phyloP scores from a whole-genome alignment of 2,797 vertebrate genomes.

The Philypnodon macrostomus region DNA sequence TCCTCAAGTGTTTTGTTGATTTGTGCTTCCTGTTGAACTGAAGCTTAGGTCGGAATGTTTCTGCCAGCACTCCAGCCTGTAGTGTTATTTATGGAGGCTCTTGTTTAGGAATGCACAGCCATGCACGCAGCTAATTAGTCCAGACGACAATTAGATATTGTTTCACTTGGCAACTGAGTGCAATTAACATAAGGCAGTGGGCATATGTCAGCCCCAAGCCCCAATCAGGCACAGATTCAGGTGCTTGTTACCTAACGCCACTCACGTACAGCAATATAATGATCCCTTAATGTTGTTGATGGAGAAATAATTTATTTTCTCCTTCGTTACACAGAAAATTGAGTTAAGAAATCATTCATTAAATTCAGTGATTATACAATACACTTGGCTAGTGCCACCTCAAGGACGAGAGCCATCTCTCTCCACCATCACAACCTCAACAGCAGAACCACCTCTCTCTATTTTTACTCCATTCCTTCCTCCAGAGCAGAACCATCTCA shows the following conservation, averaged over 20 bases:
- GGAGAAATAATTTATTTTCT: slow-evolving; percentile 57
- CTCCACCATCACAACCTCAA: too few species aligned
- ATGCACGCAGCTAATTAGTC: slow-evolving; percentile 96
- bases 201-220: slow-evolving; percentile 88
- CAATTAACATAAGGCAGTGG: slow-evolving; percentile 93
- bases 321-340: slow-evolving; percentile 85
- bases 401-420: too few species aligned
- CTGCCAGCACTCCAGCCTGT: slow-evolving; percentile 82
- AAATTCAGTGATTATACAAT: slow-evolving; percentile 69
- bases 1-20: slow-evolving; percentile 64
- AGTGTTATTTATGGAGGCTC: slow-evolving; percentile 91
- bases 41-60: slow-evolving; percentile 80
- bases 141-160: slow-evolving; percentile 97
- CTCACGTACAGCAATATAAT: slow-evolving; percentile 93
- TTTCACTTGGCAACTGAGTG: slow-evolving; percentile 95
- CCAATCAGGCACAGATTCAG: slow-evolving; percentile 84
- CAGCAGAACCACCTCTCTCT: too few species aligned
- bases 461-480: too few species aligned
- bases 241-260: slow-evolving; percentile 93
- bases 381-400: slow-evolving; percentile 59
- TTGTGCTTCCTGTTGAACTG: slow-evolving; percentile 73
- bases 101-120: slow-evolving; percentile 89
- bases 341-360: slow-evolving; percentile 84
- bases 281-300: slow-evolving; percentile 92
- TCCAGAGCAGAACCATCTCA: too few species aligned